Conservation (phyloP, 92 coral and sea anemone genomes). For the Galaxea fascicularis region DNA sequence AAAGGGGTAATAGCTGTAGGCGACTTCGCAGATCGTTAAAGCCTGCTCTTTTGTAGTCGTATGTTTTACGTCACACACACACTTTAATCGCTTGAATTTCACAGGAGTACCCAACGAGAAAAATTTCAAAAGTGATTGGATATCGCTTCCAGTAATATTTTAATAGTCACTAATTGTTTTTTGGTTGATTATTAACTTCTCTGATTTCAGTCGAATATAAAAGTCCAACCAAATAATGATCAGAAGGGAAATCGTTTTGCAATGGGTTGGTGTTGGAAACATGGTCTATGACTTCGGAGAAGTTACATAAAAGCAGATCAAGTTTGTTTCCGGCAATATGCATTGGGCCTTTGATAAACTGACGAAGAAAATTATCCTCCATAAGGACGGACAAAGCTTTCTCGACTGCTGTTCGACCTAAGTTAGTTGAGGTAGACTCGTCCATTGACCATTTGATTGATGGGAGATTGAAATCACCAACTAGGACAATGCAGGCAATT, state of each 20-base stretch:
- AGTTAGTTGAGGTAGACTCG: conserved; percentile 31
- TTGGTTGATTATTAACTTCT: too few species aligned
- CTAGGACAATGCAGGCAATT: conserved; percentile 32
- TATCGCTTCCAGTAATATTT: too few species aligned
- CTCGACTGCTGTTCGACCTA: conserved; percentile 32
- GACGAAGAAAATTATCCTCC: conserved; percentile 39
- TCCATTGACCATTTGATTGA: conserved; percentile 38
- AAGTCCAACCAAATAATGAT: conserved; percentile 53
- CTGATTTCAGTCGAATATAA: conserved; percentile 30
- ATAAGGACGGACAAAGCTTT: conserved; percentile 47
- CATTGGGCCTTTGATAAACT: conserved; percentile 52
- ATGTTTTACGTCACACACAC: conserved; percentile 36
- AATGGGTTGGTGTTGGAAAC: conserved; percentile 49
- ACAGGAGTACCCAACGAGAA: too few species aligned
- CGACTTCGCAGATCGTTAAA: conserved; percentile 18
- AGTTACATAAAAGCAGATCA: conserved; percentile 58
- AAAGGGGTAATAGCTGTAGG: not conserved
- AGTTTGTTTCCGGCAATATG: conserved; percentile 61
- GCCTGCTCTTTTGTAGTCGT: conserved; percentile 22
- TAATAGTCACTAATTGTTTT: too few species aligned
- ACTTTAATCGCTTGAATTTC: conserved; percentile 48
- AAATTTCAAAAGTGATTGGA: too few species aligned
- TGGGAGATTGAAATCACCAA: conserved; percentile 51
- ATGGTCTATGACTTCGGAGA: conserved; percentile 52
- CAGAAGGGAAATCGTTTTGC: conserved; percentile 55